These are phyloP conservation scores for Charadrius vociferus DNA, from an alignment of 2,113 vertebrate species.

Conservation along the genomic window DNA sequence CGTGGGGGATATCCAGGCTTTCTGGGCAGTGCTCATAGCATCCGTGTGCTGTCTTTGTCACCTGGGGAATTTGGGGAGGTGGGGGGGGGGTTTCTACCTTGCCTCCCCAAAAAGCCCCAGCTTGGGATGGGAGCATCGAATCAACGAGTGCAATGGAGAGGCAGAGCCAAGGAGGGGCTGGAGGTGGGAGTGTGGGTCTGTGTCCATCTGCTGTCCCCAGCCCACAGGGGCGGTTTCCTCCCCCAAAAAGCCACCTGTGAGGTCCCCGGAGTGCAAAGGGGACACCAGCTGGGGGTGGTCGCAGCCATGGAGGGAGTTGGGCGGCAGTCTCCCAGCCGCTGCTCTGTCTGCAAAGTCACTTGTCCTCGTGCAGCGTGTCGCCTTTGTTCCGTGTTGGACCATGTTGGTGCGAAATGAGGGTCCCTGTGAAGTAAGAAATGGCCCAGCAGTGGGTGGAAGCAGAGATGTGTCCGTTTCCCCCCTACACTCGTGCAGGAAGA, in stretches of 20 bases:
- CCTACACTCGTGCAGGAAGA: fast-evolving
- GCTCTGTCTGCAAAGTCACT: not conserved
- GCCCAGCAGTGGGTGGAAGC: not conserved
- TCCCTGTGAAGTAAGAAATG: no score
- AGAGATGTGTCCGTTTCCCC: fast-evolving
- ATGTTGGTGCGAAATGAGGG: fast-evolving
- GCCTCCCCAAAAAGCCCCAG: fast-evolving
- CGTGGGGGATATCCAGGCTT: fast-evolving
- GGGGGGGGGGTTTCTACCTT: not conserved
- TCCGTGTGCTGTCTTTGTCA: fast-evolving
- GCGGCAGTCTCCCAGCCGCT: fast-evolving
- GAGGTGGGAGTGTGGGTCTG: not conserved
- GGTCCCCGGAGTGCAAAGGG: no score
- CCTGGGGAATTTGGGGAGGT: not conserved
- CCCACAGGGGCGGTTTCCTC: fast-evolving
- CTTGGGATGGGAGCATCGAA: not conserved
- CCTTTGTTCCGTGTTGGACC: not conserved
- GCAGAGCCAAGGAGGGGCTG: not conserved
- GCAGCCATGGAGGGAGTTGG: not conserved
- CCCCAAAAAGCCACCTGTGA: not conserved
- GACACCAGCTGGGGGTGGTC: fast-evolving
- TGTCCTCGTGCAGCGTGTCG: fast-evolving
- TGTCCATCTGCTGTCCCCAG: no score
- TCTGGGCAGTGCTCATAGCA: not conserved
- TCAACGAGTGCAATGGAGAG: fast-evolving